These are phyloP conservation scores for Laspeyria flexula DNA, from an alignment of 2,888 invertebrate species.

Conservation along the genomic window DNA sequence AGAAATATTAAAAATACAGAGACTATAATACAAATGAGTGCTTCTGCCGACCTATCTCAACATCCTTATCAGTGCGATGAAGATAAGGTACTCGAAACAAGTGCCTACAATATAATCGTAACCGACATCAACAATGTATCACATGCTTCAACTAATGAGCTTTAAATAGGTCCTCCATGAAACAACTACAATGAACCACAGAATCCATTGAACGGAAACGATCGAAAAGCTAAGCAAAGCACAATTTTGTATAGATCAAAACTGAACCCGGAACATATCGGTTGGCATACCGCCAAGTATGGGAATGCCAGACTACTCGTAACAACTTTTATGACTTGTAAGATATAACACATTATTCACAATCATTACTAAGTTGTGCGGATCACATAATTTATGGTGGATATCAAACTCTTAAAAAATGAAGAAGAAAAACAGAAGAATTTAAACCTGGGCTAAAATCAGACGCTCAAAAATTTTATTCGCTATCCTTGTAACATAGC, in stretches of 20 bases:
- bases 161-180: background rate
- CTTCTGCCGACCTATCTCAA: background rate
- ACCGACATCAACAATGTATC: background rate
- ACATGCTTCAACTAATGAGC: too few relatives aligned
- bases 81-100: background rate
- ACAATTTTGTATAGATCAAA: conserved; percentile 41
- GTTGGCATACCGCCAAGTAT: conserved; percentile 47
- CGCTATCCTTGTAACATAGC: too few relatives aligned
- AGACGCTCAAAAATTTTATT: too few relatives aligned
- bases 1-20: background rate
- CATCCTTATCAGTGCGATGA: background rate
- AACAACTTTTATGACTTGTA: conserved; percentile 30
- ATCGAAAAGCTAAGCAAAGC: conserved; percentile 41
- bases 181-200: conserved; percentile 10
- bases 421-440: too few relatives aligned
- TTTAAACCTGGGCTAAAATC: too few relatives aligned
- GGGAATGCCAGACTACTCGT: conserved; percentile 31
- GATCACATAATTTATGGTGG: background rate
- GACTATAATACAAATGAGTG: background rate
- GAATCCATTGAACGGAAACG: conserved; percentile 32
- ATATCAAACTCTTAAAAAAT: too few relatives aligned
- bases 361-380: background rate
- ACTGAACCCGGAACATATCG: conserved; percentile 50
- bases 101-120: background rate
- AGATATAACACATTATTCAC: conserved; percentile 15